phyloP scores from a whole-genome alignment of 2,797 vertebrate species.

The Streptopelia turtur region DNA sequence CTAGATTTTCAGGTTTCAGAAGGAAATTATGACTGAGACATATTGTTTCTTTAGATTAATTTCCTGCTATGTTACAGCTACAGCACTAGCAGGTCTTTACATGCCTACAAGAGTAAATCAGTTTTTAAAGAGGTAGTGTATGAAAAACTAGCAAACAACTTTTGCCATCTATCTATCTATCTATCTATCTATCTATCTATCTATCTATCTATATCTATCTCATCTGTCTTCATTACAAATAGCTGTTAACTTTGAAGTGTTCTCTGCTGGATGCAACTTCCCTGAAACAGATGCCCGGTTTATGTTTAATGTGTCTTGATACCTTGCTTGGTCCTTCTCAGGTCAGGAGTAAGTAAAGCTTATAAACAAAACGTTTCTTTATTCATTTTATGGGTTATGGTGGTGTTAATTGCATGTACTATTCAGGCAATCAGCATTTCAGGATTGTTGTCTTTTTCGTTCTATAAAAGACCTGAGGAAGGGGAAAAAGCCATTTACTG shows the following conservation, averaged over 20 bases:
- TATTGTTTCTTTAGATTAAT: neutral
- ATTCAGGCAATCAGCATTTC: constrained; percentile 7
- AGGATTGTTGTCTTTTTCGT: neutral
- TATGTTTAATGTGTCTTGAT: neutral
- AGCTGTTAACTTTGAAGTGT: neutral
- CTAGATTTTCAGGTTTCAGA: neutral
- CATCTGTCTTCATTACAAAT: neutral
- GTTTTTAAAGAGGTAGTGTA: neutral
- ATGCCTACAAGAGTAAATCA: neutral
- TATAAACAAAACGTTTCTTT: neutral
- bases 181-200: too few relatives aligned
- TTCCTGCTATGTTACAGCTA: neutral
- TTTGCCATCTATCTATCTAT: neutral
- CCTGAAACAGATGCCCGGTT: neutral
- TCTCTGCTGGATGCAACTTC: neutral
- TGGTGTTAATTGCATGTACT: neutral
- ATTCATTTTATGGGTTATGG: neutral
- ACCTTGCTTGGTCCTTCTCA: neutral
- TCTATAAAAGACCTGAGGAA: neutral
- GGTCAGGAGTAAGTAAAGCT: too few relatives aligned
- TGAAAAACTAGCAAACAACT: neutral
- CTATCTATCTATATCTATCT: neutral
- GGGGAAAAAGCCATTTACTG: neutral
- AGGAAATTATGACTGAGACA: neutral
- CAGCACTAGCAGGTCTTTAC: constrained; percentile 14